Conservation (phyloP, 1,140 invertebrate species). For the Pseudomyrmex cubaensis region DNA sequence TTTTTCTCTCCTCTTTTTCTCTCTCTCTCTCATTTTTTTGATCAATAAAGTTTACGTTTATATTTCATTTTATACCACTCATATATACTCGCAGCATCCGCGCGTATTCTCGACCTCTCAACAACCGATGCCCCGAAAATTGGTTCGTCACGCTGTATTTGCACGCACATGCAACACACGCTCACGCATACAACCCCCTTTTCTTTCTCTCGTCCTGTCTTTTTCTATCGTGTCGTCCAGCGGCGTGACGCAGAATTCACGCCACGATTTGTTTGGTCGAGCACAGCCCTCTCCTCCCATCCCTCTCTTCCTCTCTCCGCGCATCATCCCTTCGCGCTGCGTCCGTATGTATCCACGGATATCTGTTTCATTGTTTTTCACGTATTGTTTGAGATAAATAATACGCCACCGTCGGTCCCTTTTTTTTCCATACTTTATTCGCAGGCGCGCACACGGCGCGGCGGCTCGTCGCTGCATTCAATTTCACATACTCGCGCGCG, state of each 20-base stretch:
- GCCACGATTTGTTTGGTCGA: slow-evolving; percentile 59
- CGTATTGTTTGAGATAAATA: slow-evolving; percentile 66
- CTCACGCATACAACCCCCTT: not conserved
- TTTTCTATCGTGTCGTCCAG: not conserved
- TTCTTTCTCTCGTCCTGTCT: slow-evolving; percentile 2
- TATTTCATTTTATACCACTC: slow-evolving; percentile 57
- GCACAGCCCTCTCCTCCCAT: slow-evolving; percentile 3
- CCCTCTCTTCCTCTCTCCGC: not conserved
- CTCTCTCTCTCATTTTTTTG: slow-evolving; percentile 39
- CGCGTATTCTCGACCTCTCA: slow-evolving; percentile 52
- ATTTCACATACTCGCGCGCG: slow-evolving; percentile 34
- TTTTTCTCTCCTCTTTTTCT: not conserved
- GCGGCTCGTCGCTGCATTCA: slow-evolving; percentile 48
- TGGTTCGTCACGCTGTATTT: slow-evolving; percentile 55
- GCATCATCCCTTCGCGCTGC: slow-evolving; percentile 40
- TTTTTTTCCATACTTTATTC: slow-evolving; percentile 58
- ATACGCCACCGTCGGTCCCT: slow-evolving; percentile 50
- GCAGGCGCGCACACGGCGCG: slow-evolving; percentile 30
- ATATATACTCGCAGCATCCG: slow-evolving; percentile 35
- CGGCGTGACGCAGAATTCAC: slow-evolving; percentile 58
- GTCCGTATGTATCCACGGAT: slow-evolving; percentile 56
- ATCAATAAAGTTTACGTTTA: slow-evolving; percentile 59
- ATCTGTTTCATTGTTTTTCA: slow-evolving; percentile 67
- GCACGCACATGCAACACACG: not conserved
- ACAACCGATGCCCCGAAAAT: slow-evolving; percentile 57